Conservation (phyloP, 2,113 vertebrate genomes). For the Prolemur simus region DNA sequence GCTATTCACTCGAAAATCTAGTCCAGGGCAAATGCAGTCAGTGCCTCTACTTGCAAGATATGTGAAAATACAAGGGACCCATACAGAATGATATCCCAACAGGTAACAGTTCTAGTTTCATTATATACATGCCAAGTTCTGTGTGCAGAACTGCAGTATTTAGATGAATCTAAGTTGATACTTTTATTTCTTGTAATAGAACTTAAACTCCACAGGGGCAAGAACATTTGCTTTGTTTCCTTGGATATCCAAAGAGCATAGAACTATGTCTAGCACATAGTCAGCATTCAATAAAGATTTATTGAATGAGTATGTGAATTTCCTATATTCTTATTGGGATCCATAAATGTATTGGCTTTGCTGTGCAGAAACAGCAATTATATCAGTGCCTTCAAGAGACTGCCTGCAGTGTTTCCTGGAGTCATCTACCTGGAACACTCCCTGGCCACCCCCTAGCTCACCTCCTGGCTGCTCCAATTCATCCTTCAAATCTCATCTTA, state of each 20-base stretch:
- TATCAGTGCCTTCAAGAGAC: not conserved
- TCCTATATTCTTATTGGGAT: not conserved
- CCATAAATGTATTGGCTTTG: not conserved
- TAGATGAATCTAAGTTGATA: not conserved
- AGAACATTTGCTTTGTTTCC: slow-evolving; percentile 1
- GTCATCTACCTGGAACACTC: not conserved
- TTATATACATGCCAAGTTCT: not conserved
- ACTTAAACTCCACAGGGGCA: not conserved
- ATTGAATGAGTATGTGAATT: not conserved
- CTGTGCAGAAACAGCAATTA: not conserved
- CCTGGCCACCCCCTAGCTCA: too few species aligned
- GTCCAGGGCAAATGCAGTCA: not conserved
- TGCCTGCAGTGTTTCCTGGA: not conserved
- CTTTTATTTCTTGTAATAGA: not conserved
- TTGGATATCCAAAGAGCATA: not conserved
- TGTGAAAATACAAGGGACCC: not conserved
- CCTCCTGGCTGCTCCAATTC: not conserved
- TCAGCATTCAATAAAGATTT: not conserved
- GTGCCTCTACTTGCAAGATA: not conserved
- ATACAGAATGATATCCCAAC: not conserved
- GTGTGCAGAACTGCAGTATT: not conserved
- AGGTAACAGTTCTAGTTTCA: not conserved
- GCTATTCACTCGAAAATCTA: not conserved
- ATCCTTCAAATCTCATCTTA: not conserved
- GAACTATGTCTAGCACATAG: not conserved